Evolutionary conservation across 2,113 vertebrate genomes (phyloP).

Genomic region (Microtus montanus): DNA sequence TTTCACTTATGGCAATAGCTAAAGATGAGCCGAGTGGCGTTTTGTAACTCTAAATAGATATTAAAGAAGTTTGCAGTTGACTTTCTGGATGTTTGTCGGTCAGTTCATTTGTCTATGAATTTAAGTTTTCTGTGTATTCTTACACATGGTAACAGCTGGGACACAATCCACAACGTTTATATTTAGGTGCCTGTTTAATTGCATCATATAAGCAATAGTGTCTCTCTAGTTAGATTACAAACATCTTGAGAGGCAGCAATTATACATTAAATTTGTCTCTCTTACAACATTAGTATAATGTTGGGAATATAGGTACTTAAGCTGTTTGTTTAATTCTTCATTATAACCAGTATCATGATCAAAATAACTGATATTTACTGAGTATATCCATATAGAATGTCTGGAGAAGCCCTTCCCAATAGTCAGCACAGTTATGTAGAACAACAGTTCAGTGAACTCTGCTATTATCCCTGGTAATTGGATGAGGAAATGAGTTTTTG

Average conservation of each 20-base stretch:
- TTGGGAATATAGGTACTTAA: neutral
- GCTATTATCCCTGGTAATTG: neutral
- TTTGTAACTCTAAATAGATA: neutral
- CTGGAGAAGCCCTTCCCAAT: neutral
- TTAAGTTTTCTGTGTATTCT: neutral
- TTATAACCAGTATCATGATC: neutral
- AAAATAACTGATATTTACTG: neutral
- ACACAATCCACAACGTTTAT: neutral
- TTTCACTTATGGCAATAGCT: conserved; percentile 1
- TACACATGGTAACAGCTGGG: neutral
- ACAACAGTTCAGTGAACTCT: neutral
- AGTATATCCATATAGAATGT: neutral
- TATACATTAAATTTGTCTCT: conserved; percentile 22
- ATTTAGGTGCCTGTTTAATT: conserved; percentile 22
- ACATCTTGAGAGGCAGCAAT: neutral
- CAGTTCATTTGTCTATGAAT: neutral
- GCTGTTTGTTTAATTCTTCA: conserved; percentile 29
- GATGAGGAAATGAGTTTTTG: neutral
- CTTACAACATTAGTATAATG: neutral
- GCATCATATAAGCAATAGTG: neutral
- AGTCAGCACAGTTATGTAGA: neutral
- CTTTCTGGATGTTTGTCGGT: neutral
- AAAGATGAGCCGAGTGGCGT: neutral
- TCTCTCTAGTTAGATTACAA: conserved; percentile 47
- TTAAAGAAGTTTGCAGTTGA: neutral